A percentile compares a stretch with the other conserved stretches of the same genome.
phyloP scores from a whole-genome alignment of 2,797 vertebrate genomes.

The Lycodopsis pacificus region DNA sequence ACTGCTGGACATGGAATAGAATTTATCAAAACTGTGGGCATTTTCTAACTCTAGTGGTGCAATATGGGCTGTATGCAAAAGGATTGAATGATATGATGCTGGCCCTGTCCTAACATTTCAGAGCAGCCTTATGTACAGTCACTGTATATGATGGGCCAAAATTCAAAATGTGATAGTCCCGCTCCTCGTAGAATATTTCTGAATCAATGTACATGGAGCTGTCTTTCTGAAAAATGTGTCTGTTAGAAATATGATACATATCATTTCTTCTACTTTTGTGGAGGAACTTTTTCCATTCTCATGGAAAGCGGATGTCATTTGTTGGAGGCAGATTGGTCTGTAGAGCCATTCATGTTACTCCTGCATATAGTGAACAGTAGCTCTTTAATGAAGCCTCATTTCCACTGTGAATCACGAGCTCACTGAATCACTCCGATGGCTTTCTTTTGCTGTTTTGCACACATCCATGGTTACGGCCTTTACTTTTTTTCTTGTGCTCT shows the following conservation, averaged over 20 bases:
- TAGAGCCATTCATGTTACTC: slow-evolving; percentile 57
- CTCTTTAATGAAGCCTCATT: slow-evolving; percentile 65
- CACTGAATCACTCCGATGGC: slow-evolving; percentile 63
- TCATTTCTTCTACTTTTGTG: slow-evolving; percentile 42
- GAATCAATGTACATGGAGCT: slow-evolving; percentile 1
- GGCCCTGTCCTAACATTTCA: slow-evolving; percentile 28
- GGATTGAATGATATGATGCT: slow-evolving; percentile 61
- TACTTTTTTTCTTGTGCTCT: slow-evolving; percentile 37
- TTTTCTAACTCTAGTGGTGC: slow-evolving; percentile 31
- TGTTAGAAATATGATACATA: slow-evolving; percentile 51
- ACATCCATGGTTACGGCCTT: slow-evolving; percentile 68
- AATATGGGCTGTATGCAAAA: slow-evolving; percentile 58
- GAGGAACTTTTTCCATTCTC: slow-evolving; percentile 35
- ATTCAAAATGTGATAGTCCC: slow-evolving; percentile 32
- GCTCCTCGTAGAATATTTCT: slow-evolving; percentile 24
- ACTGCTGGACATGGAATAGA: slow-evolving; percentile 60
- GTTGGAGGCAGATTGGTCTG: slow-evolving; percentile 39
- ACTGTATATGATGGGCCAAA: slow-evolving; percentile 19
- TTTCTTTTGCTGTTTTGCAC: slow-evolving; percentile 73
- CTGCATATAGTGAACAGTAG: slow-evolving; percentile 39
- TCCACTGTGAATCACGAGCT: slow-evolving; percentile 80
- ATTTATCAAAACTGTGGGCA: slow-evolving; percentile 51
- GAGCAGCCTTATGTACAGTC: slow-evolving; percentile 12
- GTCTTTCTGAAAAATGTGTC: slow-evolving; percentile 16
- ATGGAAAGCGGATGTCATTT: slow-evolving; percentile 56